Base-by-base conservation (phyloP, 2,113 vertebrate species). In the Vanacampus margaritifer region DNA sequence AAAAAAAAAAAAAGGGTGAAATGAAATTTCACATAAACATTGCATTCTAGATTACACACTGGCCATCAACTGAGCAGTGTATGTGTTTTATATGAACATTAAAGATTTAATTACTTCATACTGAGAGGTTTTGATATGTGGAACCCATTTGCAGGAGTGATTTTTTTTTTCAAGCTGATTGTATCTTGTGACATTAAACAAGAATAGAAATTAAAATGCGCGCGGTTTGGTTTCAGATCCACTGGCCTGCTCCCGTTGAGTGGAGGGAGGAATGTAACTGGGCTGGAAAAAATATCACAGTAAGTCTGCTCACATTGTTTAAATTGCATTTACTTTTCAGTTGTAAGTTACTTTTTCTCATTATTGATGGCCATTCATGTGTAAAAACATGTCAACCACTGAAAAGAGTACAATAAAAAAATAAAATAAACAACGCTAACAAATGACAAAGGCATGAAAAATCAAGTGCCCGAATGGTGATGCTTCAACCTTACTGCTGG, bases 261-360 rank as follows among this genome's bases (percentile, higher is more conserved):
- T 98, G 96, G 96, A 94, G 96, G 68, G 97, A 99, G 79, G 96
- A 98, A 81, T 99, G 97, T 76, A 98, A 98, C 91, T 98, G 96
- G 96, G 97, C 97, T 0, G 97, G 96, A 67, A 99, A 99, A 81
- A 96, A 99, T 73, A 97, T 98, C 80, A 94, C 94, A 0, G 97
- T 99, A 90, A 96, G 96, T 85, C 16, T 43, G 13, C 9, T 41
- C 19, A 54, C 19, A 37, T 8, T 21, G 28, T 8, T n/a, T 28
- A 12, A 26, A 45, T 2, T 24, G 10, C 3, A 21, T 17, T 16
- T 24, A 56, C 16, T 28, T 56, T 11, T 24, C 13, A 56, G 13
- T 28, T 28, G 4, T 12, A 59, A 12, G 19, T 60, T n/a, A 12
- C 35, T n/a, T 60, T 21, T 60, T 60, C 4, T n/a, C 11, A 39